Base-by-base conservation (phyloP, 2,113 vertebrate genomes). In the Poeciliopsis prolifica region DNA sequence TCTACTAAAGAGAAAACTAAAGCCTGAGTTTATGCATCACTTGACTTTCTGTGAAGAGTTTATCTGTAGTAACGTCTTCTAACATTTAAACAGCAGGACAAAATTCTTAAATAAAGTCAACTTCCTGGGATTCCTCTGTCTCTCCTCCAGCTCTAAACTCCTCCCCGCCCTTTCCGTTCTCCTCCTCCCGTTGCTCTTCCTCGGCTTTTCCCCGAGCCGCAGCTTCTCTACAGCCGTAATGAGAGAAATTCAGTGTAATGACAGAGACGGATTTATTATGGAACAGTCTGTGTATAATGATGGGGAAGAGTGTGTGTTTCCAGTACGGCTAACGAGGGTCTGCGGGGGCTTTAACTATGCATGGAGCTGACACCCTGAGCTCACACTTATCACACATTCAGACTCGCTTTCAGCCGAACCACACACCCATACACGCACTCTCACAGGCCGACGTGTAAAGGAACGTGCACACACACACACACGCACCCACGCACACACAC, bases 311-410 rank as follows among this genome's bases (percentile, higher is more conserved):
- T 81, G 81, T 80, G 83, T 82, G 88, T 75, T 79, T 67, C 85
- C 62, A 69, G 84, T 77, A 66, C 37, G 80, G 79, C 83, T 92
- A 92, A 92, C 83, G 84, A 91, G 87, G 81, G 84, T 83, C 83
- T 92, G 81, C 68, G 11, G 80, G 77, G 75, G 74, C 80, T 90
- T 93, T 91, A 91, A 90, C 74, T 90, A 90, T 90, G 88, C 83
- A 92, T 90, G 89, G 89, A 87, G 75, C 80, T 79, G 82, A 85
- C 81, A 86, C 82, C 81, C 70, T 81, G 42, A 79, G 68, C 75
- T 74, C 72, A 70, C 86, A 88, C 75, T 48, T 82, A 12, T 74
- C 70, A 78, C 78, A 67, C 82, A 63, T 75, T 31, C 65, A 69
- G 63, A 64, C 64, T 44, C 75, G 72, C 79, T 66, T 48, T 68